Conservation (phyloP, 2,888 invertebrate species). For the Tridacna gigas region DNA sequence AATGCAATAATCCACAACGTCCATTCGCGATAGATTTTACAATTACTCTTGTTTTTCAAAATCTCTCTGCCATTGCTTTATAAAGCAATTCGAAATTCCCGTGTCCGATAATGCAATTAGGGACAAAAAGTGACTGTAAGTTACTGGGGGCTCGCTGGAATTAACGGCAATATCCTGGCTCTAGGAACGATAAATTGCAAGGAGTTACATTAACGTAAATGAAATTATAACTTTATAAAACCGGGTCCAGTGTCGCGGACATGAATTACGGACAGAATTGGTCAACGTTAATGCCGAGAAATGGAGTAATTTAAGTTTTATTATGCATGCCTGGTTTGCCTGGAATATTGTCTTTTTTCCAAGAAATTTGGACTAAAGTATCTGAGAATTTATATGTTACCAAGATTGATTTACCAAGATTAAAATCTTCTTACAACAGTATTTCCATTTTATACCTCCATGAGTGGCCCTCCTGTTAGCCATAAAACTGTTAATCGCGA, state of each 20-base stretch:
- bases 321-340: constrained; percentile 23
- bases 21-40: constrained; percentile 61
- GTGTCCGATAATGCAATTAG: constrained; percentile 60
- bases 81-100: constrained; percentile 65
- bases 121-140: constrained; percentile 40
- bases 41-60: constrained; percentile 69
- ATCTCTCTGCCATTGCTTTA: constrained; percentile 59
- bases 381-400: too few species aligned
- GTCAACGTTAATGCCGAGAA: constrained; percentile 20
- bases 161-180: constrained; percentile 53
- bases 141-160: constrained; percentile 33
- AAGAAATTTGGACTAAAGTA: constrained; percentile 2
- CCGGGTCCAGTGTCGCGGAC: constrained; percentile 31
- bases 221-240: constrained; percentile 66
- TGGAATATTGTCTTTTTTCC: constrained; percentile 1
- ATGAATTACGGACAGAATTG: constrained; percentile 26
- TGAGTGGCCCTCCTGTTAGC: too few species aligned
- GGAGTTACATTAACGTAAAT: constrained; percentile 60
- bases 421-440: too few species aligned
- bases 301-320: constrained; percentile 30
- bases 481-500: too few species aligned
- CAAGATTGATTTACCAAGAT: too few species aligned
- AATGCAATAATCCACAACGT: constrained; percentile 56
- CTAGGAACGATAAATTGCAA: constrained; percentile 61
- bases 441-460: too few species aligned